Evolutionary conservation across 2,888 invertebrate species (phyloP).

Genomic region (Napeogenes sylphis): DNA sequence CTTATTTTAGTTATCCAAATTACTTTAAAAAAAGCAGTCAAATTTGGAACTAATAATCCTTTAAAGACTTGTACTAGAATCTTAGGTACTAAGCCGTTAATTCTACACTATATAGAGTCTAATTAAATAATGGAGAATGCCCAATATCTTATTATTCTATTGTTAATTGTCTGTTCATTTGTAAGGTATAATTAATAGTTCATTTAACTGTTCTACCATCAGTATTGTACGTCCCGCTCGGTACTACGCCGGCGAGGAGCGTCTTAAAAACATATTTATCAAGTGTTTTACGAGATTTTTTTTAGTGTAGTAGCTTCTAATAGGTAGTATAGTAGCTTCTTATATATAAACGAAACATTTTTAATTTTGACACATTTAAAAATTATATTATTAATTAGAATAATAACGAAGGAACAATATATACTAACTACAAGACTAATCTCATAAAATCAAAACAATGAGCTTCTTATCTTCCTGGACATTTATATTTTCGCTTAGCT

Average conservation of each 20-base stretch:
- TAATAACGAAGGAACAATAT: too few relatives aligned
- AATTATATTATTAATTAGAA: too few relatives aligned
- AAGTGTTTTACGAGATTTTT: too few relatives aligned
- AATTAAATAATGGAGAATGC: conserved; percentile 9
- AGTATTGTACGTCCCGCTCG: conserved; percentile 36
- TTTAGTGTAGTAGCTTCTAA: too few relatives aligned
- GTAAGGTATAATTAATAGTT: conserved; percentile 45
- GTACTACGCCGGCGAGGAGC: not conserved
- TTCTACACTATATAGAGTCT: not conserved
- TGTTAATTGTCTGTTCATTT: conserved; percentile 43
- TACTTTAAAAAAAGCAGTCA: too few relatives aligned
- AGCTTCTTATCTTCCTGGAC: not conserved
- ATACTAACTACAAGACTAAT: not conserved
- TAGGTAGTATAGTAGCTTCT: too few relatives aligned
- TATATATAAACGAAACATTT: too few relatives aligned
- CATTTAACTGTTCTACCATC: conserved; percentile 41
- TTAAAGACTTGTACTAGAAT: too few relatives aligned
- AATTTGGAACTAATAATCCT: too few relatives aligned
- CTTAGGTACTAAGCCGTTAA: not conserved
- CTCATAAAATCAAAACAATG: not conserved
- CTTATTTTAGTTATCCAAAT: too few relatives aligned
- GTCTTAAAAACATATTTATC: too few relatives aligned
- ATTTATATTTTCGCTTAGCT: conserved; percentile 1
- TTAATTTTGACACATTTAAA: too few relatives aligned
- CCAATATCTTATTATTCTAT: conserved; percentile 40